Evolutionary conservation across 2,888 invertebrate species (phyloP).

Genomic region (Prosopocoilus inquinatus): DNA sequence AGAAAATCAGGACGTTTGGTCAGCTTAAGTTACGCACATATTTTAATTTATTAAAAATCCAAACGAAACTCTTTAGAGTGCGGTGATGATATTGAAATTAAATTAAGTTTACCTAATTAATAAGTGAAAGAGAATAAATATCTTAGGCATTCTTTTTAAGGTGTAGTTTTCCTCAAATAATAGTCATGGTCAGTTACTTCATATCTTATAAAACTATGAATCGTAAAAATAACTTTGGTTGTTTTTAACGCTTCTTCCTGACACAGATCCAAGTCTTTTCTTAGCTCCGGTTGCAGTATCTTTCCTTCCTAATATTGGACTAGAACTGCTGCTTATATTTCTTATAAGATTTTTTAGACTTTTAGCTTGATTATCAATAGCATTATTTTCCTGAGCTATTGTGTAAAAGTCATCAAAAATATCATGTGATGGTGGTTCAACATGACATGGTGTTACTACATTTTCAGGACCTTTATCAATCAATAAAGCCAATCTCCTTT

Average conservation of each 20-base stretch:
- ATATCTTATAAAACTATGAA: neutral
- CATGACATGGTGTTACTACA: slow-evolving; percentile 60
- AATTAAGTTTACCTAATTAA: too few relatives aligned
- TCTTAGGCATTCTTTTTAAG: neutral
- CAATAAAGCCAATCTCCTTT: slow-evolving; percentile 55
- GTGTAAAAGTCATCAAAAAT: slow-evolving; percentile 86
- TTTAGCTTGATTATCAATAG: slow-evolving; percentile 65
- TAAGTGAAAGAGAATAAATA: neutral
- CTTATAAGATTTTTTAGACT: slow-evolving; percentile 76
- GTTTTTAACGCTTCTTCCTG: slow-evolving; percentile 13
- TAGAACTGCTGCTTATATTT: slow-evolving; percentile 76
- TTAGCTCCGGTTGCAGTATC: slow-evolving; percentile 40
- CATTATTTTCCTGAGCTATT: slow-evolving; percentile 72
- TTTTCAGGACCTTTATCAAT: slow-evolving; percentile 48
- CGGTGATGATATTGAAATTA: too few relatives aligned
- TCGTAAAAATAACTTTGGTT: slow-evolving; percentile 12
- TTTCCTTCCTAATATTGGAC: slow-evolving; percentile 77
- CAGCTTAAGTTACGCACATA: too few relatives aligned
- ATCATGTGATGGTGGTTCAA: slow-evolving; percentile 74
- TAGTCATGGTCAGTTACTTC: slow-evolving; percentile 6
- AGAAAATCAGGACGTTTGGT: too few relatives aligned
- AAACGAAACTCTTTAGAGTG: too few relatives aligned
- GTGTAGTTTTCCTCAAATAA: neutral
- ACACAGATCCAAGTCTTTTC: slow-evolving; percentile 17
- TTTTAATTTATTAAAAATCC: too few relatives aligned